Base-by-base conservation (phyloP, 2,797 vertebrate species). In the Silurus lanzhouensis region DNA sequence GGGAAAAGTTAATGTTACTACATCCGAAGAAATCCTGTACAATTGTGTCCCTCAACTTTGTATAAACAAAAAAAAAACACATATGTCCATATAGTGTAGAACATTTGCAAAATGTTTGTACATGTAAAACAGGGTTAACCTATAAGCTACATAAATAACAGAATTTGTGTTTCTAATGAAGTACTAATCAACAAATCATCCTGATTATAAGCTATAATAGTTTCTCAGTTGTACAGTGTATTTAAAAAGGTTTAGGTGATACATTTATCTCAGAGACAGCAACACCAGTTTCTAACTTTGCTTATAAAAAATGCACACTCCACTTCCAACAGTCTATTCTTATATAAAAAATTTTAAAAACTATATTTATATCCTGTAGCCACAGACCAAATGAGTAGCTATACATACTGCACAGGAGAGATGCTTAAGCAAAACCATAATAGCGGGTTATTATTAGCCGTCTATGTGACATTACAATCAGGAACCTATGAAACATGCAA, bases 81-180 rank as follows among this genome's bases (percentile, higher is more conserved):
- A n/a, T n/a, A n/a, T n/a, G n/a, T n/a, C n/a, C n/a, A n/a, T n/a
- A n/a, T n/a, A n/a, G n/a, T n/a, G n/a, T n/a, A n/a, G n/a, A n/a
- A n/a, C n/a, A n/a, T n/a, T n/a, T n/a, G n/a, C n/a, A n/a, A n/a
- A n/a, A n/a, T n/a, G n/a, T n/a, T n/a, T n/a, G n/a, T n/a, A n/a
- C n/a, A n/a, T n/a, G n/a, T n/a, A n/a, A 78, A 25, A 19, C 31
- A 44, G 71, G 44, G 10, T 52, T 52, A 52, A 52, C 8, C 64
- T 25, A 20, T 14, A 79, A 27, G n/a, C 9, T 60, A 60, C 48
- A 78, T 58, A 7, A 68, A 68, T 84, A 75, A 27, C 57, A 60
- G 31, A 67, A 57, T 44, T 76, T 76, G 71, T 76, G n/a, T 83
- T 75, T 55, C 44, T 83, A 64, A 76, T 76, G 25, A n/a, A 58